Evolutionary conservation across 2,797 vertebrate genomes (phyloP), one percentile per base, ranked within the genome.

Genomic region (Falco cherrug): DNA sequence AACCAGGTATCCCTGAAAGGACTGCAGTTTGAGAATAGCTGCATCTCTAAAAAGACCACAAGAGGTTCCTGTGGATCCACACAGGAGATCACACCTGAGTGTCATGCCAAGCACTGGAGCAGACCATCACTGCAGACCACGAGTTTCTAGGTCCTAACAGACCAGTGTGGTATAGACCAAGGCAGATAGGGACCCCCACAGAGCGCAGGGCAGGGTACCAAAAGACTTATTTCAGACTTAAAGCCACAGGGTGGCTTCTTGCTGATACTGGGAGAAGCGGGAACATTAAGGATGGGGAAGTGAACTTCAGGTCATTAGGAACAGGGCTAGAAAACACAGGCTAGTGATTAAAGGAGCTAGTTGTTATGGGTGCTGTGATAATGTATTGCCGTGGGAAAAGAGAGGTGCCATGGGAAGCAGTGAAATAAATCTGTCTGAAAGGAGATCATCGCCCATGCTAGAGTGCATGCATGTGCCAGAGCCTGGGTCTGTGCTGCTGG

Each of bases 381-480:
- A 63, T 65, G 18, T 63, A 73, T 84, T 47, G 65, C 41, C 0
- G 0, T 56, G 56, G 28, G 39, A 59, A 90, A 84, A 88, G 47
- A 89, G 77, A 89, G 5, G 24, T 76, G 67, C 78, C 85, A 76
- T 24, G 21, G 67, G 29, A 61, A 87, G 60, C 22, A 78, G 56
- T 39, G 35, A 84, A 94, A 93, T 79, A 88, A 94, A 93, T 90
- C 61, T 70, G 18, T 71, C 69, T 79, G 71, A 88, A 93, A 82
- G 69, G 59, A 93, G 59, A 65, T 89, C 73, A 53, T 59, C 81
- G 69, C 21, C 73, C 69, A 21, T 75, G 43, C 31, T 61, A 94
- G 57, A 84, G 43, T 68, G 37, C 45, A 51, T 45, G 43, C 53
- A 21, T 60, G 57, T 48, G 53, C 88, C 79, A 75, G 37, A 78